These are phyloP conservation scores for Cottoperca gobio DNA, from an alignment of 2,797 vertebrate genomes.

Conservation along the genomic window DNA sequence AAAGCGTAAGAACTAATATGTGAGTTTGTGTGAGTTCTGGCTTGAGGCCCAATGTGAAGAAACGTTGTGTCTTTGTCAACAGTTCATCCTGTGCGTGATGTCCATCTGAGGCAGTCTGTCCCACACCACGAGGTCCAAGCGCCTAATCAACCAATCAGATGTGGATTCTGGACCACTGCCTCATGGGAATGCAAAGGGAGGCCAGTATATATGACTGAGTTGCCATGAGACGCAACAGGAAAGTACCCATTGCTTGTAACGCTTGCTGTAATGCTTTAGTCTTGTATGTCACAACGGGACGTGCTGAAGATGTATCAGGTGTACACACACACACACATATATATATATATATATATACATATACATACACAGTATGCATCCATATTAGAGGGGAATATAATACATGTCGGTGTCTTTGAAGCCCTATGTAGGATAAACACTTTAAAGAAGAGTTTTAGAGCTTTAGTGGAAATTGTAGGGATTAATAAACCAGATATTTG, in stretches of 20 bases:
- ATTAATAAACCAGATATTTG: not conserved
- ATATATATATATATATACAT: not conserved
- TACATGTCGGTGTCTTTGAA: conserved; percentile 10
- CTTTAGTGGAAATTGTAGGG: not conserved
- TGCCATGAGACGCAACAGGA: conserved; percentile 13
- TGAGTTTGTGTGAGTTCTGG: too few relatives aligned
- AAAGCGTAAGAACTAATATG: too few relatives aligned
- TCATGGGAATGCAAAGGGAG: conserved; percentile 40
- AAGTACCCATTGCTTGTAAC: conserved; percentile 48
- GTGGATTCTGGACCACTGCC: conserved; percentile 26
- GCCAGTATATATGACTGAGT: conserved; percentile 52
- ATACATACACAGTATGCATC: conserved; percentile 23
- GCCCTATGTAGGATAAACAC: not conserved
- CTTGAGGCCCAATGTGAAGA: too few relatives aligned
- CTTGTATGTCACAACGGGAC: conserved; percentile 34
- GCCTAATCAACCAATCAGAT: conserved; percentile 13
- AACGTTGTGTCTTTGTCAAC: conserved; percentile 6
- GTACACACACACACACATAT: not conserved
- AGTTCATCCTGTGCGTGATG: conserved; percentile 91
- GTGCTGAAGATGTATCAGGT: conserved; percentile 20
- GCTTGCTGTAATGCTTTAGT: conserved; percentile 61
- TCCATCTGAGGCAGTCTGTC: conserved; percentile 75
- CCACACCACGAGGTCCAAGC: conserved; percentile 7
- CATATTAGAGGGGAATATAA: conserved; percentile 9
- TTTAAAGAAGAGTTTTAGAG: not conserved